These are phyloP conservation scores for Fukomys damarensis DNA, from an alignment of 2,113 vertebrate genomes.

Conservation along the genomic window DNA sequence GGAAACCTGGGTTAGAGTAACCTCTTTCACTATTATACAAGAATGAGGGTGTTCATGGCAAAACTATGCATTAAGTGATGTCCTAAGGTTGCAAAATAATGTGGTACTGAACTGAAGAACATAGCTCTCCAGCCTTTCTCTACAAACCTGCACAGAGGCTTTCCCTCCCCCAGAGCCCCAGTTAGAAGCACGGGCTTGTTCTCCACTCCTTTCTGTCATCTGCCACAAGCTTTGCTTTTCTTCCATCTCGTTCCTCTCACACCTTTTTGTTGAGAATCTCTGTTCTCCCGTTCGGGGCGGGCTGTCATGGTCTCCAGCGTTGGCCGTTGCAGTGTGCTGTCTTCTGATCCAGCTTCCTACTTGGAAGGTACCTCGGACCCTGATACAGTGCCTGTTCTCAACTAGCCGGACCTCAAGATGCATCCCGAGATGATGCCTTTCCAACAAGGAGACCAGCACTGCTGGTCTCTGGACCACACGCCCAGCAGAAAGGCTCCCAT, in stretches of 20 bases:
- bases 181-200: not conserved
- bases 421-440: not conserved
- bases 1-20: not conserved
- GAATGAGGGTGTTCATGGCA: not conserved
- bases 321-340: accelerated
- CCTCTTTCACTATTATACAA: not conserved
- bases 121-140: not conserved
- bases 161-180: accelerated
- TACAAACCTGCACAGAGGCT: not conserved
- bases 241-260: accelerated
- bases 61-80: not conserved
- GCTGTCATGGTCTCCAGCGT: not conserved
- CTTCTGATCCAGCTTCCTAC: not conserved
- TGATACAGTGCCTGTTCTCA: not conserved
- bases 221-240: accelerated
- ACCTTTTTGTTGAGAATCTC: not conserved
- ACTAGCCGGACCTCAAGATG: accelerated
- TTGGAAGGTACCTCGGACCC: not conserved
- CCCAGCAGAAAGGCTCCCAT: too few species aligned
- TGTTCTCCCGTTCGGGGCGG: not conserved
- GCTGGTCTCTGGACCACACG: accelerated
- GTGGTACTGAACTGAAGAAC: not conserved
- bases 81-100: not conserved
- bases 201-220: not conserved
- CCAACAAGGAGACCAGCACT: not conserved